phyloP scores from a whole-genome alignment of 2,888 invertebrate species.

The Hirtodrosophila cameraria region DNA sequence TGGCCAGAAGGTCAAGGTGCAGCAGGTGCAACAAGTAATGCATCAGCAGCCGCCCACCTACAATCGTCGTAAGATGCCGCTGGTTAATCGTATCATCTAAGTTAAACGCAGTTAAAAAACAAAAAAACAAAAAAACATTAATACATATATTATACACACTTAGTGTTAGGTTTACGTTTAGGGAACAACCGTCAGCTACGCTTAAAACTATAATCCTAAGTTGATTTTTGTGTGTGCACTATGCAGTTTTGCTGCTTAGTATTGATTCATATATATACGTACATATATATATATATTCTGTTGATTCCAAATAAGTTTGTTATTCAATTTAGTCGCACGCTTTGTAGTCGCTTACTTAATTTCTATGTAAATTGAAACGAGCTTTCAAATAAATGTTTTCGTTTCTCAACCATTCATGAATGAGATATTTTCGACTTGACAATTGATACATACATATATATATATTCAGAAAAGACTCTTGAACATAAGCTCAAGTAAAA shows the following conservation, averaged over 20 bases:
- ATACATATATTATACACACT: constrained; percentile 33
- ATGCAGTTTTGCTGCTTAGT: constrained; percentile 11
- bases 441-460: constrained; percentile 2
- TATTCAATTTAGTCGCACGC: constrained; percentile 25
- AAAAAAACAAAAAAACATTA: not conserved
- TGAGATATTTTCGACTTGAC: constrained; percentile 12
- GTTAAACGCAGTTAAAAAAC: constrained; percentile 2
- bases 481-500: constrained; percentile 30
- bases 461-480: constrained; percentile 24
- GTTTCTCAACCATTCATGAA: constrained; percentile 23
- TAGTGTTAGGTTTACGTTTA: constrained; percentile 55
- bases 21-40: constrained; percentile 59
- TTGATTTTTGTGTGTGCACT: constrained; percentile 39
- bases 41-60: constrained; percentile 82
- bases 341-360: constrained; percentile 23
- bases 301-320: constrained; percentile 38
- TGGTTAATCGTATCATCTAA: constrained; percentile 85
- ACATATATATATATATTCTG: constrained; percentile 1
- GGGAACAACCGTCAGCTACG: constrained; percentile 48
- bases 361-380: constrained; percentile 33
- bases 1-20: constrained; percentile 72
- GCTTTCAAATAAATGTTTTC: constrained; percentile 51
- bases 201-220: constrained; percentile 48
- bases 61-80: constrained; percentile 87
- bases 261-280: not conserved